phyloP scores from a whole-genome alignment of 2,113 vertebrate genomes.

The Poecilia latipinna region DNA sequence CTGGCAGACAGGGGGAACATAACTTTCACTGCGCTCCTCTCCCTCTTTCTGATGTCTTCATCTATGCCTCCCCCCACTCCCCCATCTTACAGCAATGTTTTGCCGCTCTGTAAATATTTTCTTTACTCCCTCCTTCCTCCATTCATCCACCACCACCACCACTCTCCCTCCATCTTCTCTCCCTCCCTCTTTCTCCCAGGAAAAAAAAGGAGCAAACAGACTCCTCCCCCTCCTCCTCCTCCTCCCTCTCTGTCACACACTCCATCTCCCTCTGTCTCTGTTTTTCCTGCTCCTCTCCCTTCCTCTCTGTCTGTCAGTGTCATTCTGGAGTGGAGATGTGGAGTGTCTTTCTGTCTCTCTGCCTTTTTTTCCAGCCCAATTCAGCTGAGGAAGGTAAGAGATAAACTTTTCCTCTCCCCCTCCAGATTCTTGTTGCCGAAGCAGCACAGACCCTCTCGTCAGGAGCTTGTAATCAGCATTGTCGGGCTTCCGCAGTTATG shows the following conservation, averaged over 20 bases:
- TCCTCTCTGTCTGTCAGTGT: slow-evolving; percentile 75
- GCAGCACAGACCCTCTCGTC: neutral
- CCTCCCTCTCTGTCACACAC: slow-evolving; percentile 44
- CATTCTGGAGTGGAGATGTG: slow-evolving; percentile 82
- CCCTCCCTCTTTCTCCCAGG: slow-evolving; percentile 49
- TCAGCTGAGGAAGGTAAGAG: slow-evolving; percentile 84
- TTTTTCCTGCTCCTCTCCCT: slow-evolving; percentile 66
- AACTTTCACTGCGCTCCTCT: slow-evolving; percentile 25
- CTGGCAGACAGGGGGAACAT: slow-evolving; percentile 9
- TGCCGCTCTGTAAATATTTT: slow-evolving; percentile 68
- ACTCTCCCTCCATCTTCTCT: slow-evolving; percentile 38
- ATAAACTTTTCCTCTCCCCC: slow-evolving; percentile 46
- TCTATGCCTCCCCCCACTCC: slow-evolving; percentile 37
- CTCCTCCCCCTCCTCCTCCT: slow-evolving; percentile 67
- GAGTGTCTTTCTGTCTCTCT: slow-evolving; percentile 80
- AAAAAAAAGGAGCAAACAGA: slow-evolving; percentile 70
- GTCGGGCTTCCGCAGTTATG: neutral
- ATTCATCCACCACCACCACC: slow-evolving; percentile 46
- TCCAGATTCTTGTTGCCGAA: neutral
- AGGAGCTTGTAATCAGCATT: slow-evolving; percentile 13
- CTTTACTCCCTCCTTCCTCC: slow-evolving; percentile 51
- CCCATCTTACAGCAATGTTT: slow-evolving; percentile 14
- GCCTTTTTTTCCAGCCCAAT: slow-evolving; percentile 78
- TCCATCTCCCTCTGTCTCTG: slow-evolving; percentile 56
- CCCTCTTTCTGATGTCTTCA: slow-evolving; percentile 19